Evolutionary conservation across 2,113 vertebrate genomes (phyloP).

Genomic region (Nasalis larvatus): DNA sequence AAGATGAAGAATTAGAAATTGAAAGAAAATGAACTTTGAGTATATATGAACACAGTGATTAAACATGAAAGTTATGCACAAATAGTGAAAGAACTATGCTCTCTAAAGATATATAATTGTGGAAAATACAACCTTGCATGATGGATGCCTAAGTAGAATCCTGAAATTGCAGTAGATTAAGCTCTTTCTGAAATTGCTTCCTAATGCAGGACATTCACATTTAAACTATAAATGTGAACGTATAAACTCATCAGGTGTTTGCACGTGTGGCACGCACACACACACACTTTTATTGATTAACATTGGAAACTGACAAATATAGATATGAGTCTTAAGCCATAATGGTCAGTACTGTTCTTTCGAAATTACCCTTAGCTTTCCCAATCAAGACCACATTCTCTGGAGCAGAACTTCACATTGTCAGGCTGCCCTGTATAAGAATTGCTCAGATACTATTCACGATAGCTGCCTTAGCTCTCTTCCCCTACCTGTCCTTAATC

Average conservation of each 20-base stretch:
- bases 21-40: background rate
- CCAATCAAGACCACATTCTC: background rate
- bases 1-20: conserved; percentile 15
- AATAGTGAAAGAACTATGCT: background rate
- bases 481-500: background rate
- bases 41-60: background rate
- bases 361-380: background rate
- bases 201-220: background rate
- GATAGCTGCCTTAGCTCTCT: background rate
- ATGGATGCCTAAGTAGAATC: background rate
- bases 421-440: too few relatives aligned
- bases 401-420: background rate
- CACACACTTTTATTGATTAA: background rate
- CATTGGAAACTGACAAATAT: background rate
- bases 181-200: background rate
- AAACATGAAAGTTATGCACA: background rate
- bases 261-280: background rate
- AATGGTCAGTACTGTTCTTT: background rate
- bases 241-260: background rate
- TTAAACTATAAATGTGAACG: background rate
- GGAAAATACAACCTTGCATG: background rate
- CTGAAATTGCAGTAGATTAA: background rate
- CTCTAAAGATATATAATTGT: conserved; percentile 1
- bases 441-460: background rate
- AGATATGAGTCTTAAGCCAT: background rate